These are phyloP conservation scores for Amblyopsis hoosieri DNA, from an alignment of 2,797 vertebrate genomes.

Conservation along the genomic window DNA sequence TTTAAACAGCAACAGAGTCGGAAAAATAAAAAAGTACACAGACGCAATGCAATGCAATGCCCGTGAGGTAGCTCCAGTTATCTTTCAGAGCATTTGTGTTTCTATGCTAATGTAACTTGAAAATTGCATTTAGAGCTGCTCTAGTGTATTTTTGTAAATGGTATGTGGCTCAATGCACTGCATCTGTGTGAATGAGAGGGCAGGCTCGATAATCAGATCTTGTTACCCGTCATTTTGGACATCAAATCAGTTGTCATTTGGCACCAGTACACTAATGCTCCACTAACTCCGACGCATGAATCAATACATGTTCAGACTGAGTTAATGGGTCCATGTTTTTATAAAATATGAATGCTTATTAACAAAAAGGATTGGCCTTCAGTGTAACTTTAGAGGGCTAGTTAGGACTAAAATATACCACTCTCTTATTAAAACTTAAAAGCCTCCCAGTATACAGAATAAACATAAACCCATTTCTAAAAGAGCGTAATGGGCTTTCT, in stretches of 20 bases:
- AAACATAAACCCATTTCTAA: not conserved
- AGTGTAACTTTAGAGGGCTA: not conserved
- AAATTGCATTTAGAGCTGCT: too few relatives aligned
- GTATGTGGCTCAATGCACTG: not conserved
- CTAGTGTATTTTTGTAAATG: too few relatives aligned
- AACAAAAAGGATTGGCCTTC: not conserved
- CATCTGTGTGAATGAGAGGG: not conserved
- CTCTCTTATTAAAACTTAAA: not conserved
- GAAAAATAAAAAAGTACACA: too few relatives aligned
- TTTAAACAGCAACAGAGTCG: too few relatives aligned
- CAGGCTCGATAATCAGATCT: not conserved
- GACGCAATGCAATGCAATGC: too few relatives aligned
- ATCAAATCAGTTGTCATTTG: conserved; percentile 5
- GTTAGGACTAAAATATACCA: not conserved
- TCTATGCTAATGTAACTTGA: too few relatives aligned
- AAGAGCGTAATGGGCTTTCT: conserved; percentile 45
- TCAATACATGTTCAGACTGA: not conserved
- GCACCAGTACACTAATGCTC: not conserved
- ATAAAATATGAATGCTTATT: conserved; percentile 7
- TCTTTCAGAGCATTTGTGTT: too few relatives aligned
- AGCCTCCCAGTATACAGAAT: too few relatives aligned
- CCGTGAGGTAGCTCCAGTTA: too few relatives aligned
- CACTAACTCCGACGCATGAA: not conserved
- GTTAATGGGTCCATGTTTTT: not conserved
- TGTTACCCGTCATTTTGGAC: not conserved